These are phyloP conservation scores for Paramormyrops kingsleyae DNA, from an alignment of 2,113 vertebrate species.

Conservation along the genomic window DNA sequence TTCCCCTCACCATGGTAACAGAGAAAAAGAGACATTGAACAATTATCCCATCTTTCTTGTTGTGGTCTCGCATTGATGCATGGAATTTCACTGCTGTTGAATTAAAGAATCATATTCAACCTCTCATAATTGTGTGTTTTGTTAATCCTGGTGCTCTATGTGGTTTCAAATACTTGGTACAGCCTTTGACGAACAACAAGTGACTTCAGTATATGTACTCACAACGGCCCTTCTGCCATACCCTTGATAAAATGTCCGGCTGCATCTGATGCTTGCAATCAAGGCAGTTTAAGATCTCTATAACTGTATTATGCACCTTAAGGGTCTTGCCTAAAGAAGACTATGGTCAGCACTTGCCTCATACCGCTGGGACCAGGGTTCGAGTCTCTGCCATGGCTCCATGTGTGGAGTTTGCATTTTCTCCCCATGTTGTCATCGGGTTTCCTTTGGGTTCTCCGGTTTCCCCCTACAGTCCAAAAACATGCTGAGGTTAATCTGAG, in stretches of 20 bases:
- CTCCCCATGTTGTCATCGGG: neutral
- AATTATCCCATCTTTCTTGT: neutral
- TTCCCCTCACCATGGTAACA: neutral
- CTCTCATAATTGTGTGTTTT: neutral
- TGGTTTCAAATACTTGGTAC: neutral
- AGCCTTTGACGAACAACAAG: neutral
- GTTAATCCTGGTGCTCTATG: neutral
- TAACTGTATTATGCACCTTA: neutral
- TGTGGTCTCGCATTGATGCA: conserved; percentile 23
- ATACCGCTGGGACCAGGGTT: neutral
- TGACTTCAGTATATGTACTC: neutral
- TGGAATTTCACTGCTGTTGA: conserved; percentile 47
- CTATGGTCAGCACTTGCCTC: neutral
- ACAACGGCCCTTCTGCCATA: neutral
- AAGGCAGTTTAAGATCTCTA: neutral
- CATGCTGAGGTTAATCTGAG: neutral
- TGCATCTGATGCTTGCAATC: neutral
- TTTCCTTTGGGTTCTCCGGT: neutral
- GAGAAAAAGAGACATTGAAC: neutral
- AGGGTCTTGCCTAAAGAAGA: neutral
- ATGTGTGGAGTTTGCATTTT: neutral
- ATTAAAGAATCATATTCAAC: conserved; percentile 34
- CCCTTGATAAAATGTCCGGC: neutral
- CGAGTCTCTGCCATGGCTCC: too few relatives aligned
- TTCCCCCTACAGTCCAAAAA: neutral